Base-by-base conservation (phyloP, 2,888 invertebrate species). In the Eubasilissa splendida region DNA sequence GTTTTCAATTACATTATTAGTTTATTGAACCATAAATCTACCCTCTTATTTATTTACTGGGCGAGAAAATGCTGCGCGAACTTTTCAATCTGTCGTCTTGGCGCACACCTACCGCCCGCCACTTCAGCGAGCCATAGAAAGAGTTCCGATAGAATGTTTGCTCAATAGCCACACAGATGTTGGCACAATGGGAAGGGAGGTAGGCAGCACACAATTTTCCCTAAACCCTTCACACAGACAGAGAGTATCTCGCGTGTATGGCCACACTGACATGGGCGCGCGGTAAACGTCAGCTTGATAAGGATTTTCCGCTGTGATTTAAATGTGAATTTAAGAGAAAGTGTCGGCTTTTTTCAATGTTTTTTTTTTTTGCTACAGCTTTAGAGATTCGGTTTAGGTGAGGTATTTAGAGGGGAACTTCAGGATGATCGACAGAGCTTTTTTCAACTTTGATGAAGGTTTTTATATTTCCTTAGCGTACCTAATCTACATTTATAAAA, bases 111-210 rank as follows among this genome's bases (percentile, higher is more conserved):
- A 33, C 11, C 63, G 63, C 12, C 2, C 63, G 12, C 63, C 63
- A 33, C 63, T 63, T 33, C 10, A 42, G 11, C 11, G 63, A 31
- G 63, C 63, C 63, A 33, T 33, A 5, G 63, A 31, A 63, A 63
- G 42, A 63, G 63, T 63, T 63, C 63, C 63, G 63, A 33, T 63
- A 33, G 63, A 42, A 68, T 68, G 52, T 68, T 68, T 68, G 50
- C 68, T 22, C 42, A 68, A 52, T 68, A n/a, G 42, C 68, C 68
- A 50, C 68, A 68, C 68, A 52, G 33, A 10, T 52, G 68, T 68
- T 68, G 68, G 68, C 42, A 68, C 68, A 68, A 68, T 68, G 68
- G n/a, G 9, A n/a, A 5, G 68, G 14, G 53, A 14, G 11, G 2
- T 8, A 50, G 68, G 11, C 3, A n/a, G 52, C n/a, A 12, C 42